Evolutionary conservation across 2,797 vertebrate species (phyloP).

Genomic region (Tarsius wallacei): DNA sequence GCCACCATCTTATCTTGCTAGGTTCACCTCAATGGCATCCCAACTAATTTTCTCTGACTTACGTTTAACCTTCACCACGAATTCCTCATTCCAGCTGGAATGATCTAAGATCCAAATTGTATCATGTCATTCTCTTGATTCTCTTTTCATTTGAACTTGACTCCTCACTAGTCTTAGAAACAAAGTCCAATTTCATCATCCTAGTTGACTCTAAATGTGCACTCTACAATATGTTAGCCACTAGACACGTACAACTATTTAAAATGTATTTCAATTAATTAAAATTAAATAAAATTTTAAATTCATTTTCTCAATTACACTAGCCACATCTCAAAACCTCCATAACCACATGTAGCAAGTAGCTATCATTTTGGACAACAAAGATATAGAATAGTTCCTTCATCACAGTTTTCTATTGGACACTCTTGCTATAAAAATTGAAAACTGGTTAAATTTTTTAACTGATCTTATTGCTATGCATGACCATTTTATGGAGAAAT

Average conservation of each 20-base stretch:
- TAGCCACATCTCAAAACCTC: neutral
- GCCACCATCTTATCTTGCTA: neutral
- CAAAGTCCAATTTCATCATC: neutral
- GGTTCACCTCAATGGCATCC: neutral
- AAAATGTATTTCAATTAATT: conserved; percentile 39
- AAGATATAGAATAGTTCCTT: neutral
- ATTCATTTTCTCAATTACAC: neutral
- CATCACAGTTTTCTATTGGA: neutral
- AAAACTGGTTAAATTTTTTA: neutral
- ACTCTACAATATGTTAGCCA: neutral
- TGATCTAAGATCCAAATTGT: neutral
- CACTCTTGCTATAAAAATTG: neutral
- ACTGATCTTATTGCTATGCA: neutral
- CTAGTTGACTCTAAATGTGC: neutral
- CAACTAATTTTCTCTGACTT: neutral
- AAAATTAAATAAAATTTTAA: conserved; percentile 10
- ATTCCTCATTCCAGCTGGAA: neutral
- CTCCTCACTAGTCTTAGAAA: neutral
- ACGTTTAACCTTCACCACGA: neutral
- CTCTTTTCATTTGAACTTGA: neutral
- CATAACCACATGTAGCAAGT: neutral
- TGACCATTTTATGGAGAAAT: neutral
- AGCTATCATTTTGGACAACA: neutral
- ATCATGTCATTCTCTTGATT: neutral
- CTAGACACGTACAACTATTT: neutral